Base-by-base conservation (phyloP, 2,888 invertebrate species). In the Chrysomela aeneicollis region DNA sequence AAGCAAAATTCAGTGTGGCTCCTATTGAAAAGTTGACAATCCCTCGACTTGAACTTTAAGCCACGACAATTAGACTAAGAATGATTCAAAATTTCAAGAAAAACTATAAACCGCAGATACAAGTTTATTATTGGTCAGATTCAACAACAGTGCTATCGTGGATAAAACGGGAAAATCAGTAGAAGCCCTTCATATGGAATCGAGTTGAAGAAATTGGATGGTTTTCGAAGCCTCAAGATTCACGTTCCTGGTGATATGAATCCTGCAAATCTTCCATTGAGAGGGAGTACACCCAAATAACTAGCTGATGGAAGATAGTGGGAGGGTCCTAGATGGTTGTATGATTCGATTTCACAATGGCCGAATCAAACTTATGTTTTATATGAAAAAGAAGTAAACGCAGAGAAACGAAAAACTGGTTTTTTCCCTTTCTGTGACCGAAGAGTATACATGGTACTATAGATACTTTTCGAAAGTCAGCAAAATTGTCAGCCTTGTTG, bases 101-200 rank as follows among this genome's bases (percentile, higher is more conserved):
- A 3, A 53, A 53, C 32, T 32, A 30, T 30, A 10, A 26, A 53
- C 22, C 53, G 10, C 18, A 60, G 9, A 21, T 65, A 19, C 51
- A 67, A 52, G 51, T 57, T 18, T 65, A 52, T 63, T 74, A 64
- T 63, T 77, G 75, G 76, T 71, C 64, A n/a, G 77, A 77, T 60
- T 76, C 75, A 0, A 64, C 71, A 6, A 74, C 72, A 0, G 76
- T 72, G 0, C 30, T 77, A 1, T 60, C 73, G 1, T 78, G 76
- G 75, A 71, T 78, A 30, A 17, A 49, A 17, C 17, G 49, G 17
- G n/a, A 49, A 17, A 17, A 49, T 42, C n/a, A n/a, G n/a, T n/a
- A n/a, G 26, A 8, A 26, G 8, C 26, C 26, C 8, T 26, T 8
- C 26, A 8, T 8, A 3, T 26, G 26, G 26, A 26, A 26, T 26